Evolutionary conservation across 2,113 vertebrate species (phyloP).

Genomic region (Cryptotis parvus): DNA sequence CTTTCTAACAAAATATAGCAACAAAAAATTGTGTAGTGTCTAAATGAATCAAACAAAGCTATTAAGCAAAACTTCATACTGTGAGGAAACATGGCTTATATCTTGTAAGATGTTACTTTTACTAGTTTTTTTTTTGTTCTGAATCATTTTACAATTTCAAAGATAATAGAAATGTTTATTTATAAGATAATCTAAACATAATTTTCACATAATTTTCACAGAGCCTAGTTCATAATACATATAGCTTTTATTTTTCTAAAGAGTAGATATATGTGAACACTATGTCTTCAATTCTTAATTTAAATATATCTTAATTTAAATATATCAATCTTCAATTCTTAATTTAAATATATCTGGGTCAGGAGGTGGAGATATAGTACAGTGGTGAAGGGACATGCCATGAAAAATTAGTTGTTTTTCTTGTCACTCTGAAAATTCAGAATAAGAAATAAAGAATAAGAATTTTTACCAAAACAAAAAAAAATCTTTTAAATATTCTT

Average conservation of each 20-base stretch:
- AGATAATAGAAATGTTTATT: conserved; percentile 13
- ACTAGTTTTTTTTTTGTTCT: conserved; percentile 30
- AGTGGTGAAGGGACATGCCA: no score
- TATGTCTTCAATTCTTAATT: conserved; percentile 14
- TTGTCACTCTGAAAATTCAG: no score
- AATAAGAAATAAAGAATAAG: no score
- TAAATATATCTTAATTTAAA: no score
- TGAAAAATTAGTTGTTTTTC: no score
- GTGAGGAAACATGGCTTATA: conserved; percentile 41
- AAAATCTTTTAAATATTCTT: no score
- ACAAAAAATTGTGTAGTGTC: conserved; percentile 74
- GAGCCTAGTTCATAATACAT: not conserved
- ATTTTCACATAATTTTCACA: not conserved
- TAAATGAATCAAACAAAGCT: conserved; percentile 76
- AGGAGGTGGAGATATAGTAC: no score
- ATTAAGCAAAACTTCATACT: conserved; percentile 65
- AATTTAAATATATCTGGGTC: conserved; percentile 7
- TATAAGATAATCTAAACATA: not conserved
- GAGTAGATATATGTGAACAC: not conserved
- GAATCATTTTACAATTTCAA: conserved; percentile 42
- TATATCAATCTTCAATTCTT: not conserved
- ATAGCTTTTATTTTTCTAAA: not conserved
- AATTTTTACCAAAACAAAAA: no score
- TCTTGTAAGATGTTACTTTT: conserved; percentile 32
- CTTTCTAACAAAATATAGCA: conserved; percentile 81